These are phyloP conservation scores for Coendou prehensilis DNA, from an alignment of 2,797 vertebrate species.

Conservation along the genomic window DNA sequence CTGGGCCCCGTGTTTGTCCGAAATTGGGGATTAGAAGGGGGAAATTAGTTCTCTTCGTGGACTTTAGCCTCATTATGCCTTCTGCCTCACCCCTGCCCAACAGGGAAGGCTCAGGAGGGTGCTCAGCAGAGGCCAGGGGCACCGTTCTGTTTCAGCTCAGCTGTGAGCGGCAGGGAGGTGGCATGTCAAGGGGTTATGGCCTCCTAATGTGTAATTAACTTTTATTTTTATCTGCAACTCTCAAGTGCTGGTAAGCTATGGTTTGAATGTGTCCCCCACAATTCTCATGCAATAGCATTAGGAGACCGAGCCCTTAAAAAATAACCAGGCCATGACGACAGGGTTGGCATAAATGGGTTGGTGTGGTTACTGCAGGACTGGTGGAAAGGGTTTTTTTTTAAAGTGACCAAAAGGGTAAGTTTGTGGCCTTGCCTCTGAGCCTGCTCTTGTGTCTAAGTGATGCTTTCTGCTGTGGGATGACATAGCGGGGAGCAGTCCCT, in stretches of 20 bases:
- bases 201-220: neutral
- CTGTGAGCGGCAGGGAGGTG: neutral
- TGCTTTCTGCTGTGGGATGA: neutral
- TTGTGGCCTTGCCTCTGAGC: neutral
- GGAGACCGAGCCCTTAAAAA: neutral
- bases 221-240: neutral
- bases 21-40: slow-evolving; percentile 84
- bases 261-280: neutral
- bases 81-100: neutral
- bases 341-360: no score
- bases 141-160: neutral
- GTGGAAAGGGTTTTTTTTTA: neutral
- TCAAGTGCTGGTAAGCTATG: neutral
- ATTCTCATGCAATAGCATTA: neutral
- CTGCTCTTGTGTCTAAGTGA: neutral
- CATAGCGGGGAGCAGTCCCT: neutral
- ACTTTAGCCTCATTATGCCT: neutral
- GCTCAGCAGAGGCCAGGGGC: rapidly evolving
- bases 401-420: no score
- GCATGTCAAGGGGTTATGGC: no score
- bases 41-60: neutral
- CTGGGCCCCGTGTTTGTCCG: slow-evolving; percentile 83
- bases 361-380: no score
- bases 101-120: neutral
- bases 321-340: rapidly evolving